These are phyloP conservation scores for Carposina sasakii DNA, from an alignment of 1,140 invertebrate species.

Conservation along the genomic window DNA sequence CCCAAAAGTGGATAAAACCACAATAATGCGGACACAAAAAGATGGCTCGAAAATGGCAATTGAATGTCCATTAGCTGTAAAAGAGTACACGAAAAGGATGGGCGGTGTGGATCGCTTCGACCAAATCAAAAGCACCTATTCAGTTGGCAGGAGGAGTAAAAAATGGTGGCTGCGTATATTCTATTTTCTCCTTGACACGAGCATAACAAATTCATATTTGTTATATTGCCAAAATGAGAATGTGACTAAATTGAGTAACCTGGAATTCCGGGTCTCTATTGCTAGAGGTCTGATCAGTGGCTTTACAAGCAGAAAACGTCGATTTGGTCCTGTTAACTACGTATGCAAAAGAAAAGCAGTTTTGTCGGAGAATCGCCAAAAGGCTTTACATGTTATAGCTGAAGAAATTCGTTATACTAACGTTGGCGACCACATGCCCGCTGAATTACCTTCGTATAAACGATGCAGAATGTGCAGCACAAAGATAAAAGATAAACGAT, in stretches of 20 bases:
- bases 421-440: no score
- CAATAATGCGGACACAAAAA: conserved; percentile 30
- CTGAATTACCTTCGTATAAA: no score
- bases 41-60: conserved; percentile 23
- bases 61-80: conserved; percentile 19
- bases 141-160: conserved; percentile 28
- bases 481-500: no score
- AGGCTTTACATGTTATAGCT: no score
- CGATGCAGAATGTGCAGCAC: no score
- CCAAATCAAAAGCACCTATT: conserved; percentile 25
- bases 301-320: conserved; percentile 30
- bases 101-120: conserved; percentile 34
- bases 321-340: no score
- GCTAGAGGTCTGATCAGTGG: conserved; percentile 31
- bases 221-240: conserved; percentile 22
- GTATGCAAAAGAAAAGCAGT: no score
- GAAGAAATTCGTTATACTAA: no score
- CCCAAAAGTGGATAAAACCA: conserved; percentile 26
- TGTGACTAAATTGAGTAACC: conserved; percentile 25
- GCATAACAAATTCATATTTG: conserved; percentile 27
- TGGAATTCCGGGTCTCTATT: conserved; percentile 33
- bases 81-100: conserved; percentile 33
- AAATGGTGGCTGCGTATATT: conserved; percentile 32
- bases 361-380: no score
- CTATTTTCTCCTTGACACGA: conserved; percentile 30